Evolutionary conservation across 2,113 vertebrate genomes (phyloP).

Genomic region (Hyaena hyaena): DNA sequence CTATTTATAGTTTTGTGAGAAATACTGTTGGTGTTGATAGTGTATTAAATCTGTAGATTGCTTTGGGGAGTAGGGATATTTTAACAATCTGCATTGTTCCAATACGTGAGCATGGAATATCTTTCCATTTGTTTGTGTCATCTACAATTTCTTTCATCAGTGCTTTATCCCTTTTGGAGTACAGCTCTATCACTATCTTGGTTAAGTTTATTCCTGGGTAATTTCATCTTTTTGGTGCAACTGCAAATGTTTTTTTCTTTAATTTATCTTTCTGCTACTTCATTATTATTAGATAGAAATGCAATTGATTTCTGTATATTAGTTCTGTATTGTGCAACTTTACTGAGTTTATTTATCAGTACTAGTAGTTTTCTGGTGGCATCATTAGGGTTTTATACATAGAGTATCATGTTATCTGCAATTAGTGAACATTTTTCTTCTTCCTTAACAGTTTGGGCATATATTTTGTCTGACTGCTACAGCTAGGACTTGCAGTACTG

Average conservation of each 20-base stretch:
- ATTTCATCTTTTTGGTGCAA: background rate
- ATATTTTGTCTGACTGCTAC: background rate
- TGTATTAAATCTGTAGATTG: background rate
- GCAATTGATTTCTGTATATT: background rate
- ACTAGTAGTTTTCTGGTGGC: background rate
- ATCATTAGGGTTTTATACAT: background rate
- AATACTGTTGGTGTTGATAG: background rate
- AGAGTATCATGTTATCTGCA: background rate
- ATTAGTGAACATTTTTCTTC: background rate
- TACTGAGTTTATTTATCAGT: background rate
- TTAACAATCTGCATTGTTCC: background rate
- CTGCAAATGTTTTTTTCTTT: background rate
- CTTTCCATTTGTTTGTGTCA: background rate
- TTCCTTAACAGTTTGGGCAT: background rate
- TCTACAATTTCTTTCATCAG: background rate
- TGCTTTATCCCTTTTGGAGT: background rate
- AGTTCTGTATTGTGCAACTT: background rate
- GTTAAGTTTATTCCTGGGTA: background rate
- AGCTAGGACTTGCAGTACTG: background rate
- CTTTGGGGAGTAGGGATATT: background rate
- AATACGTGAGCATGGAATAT: background rate
- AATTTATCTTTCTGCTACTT: background rate
- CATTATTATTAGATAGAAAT: background rate
- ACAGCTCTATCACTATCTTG: background rate
- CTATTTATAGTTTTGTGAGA: background rate